Base-by-base conservation (phyloP, 2,797 vertebrate genomes). In the Prionace glauca region DNA sequence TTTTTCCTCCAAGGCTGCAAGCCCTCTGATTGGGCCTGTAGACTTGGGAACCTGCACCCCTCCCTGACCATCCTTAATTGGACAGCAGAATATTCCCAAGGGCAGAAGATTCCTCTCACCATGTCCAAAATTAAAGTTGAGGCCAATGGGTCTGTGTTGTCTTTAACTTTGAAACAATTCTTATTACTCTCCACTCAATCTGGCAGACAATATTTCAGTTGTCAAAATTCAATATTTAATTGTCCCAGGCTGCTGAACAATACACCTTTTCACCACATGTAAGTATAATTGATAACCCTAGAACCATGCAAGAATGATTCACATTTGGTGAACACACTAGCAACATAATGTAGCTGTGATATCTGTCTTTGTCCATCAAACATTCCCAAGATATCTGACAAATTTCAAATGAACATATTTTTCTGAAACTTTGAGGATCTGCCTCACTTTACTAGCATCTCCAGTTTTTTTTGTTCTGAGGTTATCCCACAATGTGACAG, bases 241-340 rank as follows among this genome's bases (percentile, higher is more conserved):
- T 92, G 90, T 67, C 65, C 29, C 90, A 92, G 90, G 90, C 90
- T 92, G 90, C 60, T 92, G 90, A 91, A 69, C 90, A 92, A 62
- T 32, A 22, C 20, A 92, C 36, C 41, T 92, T 92, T 36, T 92
- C 90, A 88, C 87, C 29, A 62, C 26, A 29, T 26, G 32, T 50
- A 41, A 92, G 32, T 36, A 11, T 67, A 92, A 67, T 18, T 92
- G 62, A 92, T 69, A n/a, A 62, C n/a, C 62, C n/a, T 67, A 67
- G 67, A 67, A 92, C 90, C 18, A 92, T 92, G 90, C 62, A 92
- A 92, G 90, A 69, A 92, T 67, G 62, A 92, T 67, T 92, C 90
- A 92, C 65, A 10, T 22, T 41, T 67, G 88, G 62, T 92, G 90
- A 67, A 41, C n/a, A 67, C 14, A 41, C 16, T 62, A 92, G 90